Conservation (phyloP, 2,113 vertebrate genomes). For the Aspidoscelis tigris region DNA sequence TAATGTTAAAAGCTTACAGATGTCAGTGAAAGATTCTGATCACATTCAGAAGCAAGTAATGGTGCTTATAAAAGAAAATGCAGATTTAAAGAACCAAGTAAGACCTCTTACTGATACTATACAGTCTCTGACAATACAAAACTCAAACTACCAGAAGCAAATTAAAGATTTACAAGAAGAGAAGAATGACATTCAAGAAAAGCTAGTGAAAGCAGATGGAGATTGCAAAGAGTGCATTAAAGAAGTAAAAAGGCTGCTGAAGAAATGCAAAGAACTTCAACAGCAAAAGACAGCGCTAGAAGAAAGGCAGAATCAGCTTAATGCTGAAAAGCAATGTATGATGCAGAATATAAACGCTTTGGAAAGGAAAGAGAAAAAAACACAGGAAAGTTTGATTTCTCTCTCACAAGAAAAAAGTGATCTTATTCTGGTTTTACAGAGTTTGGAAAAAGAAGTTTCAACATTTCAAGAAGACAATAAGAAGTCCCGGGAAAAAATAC, state of each 20-base stretch:
- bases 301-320: conserved; percentile 61
- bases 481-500: conserved; percentile 41
- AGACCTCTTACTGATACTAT: conserved; percentile 56
- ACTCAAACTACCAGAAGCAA: conserved; percentile 52
- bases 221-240: conserved; percentile 59
- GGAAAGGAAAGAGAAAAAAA: conserved; percentile 59
- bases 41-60: conserved; percentile 50
- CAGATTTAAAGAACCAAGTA: conserved; percentile 51
- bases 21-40: conserved; percentile 61
- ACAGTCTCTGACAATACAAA: conserved; percentile 63
- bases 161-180: conserved; percentile 62
- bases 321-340: conserved; percentile 65
- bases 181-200: conserved; percentile 61
- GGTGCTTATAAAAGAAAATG: conserved; percentile 59
- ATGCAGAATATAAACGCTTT: conserved; percentile 52
- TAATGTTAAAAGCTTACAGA: conserved; percentile 59
- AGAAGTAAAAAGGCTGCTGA: conserved; percentile 66
- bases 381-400: conserved; percentile 50
- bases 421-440: conserved; percentile 50
- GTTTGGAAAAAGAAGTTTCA: conserved; percentile 45
- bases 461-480: conserved; percentile 61
- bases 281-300: conserved; percentile 63
- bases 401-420: conserved; percentile 51
- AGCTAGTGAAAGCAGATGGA: conserved; percentile 63
- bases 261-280: conserved; percentile 68